These are phyloP conservation scores for Chloebia gouldiae DNA, from an alignment of 2,113 vertebrate species.

Conservation along the genomic window DNA sequence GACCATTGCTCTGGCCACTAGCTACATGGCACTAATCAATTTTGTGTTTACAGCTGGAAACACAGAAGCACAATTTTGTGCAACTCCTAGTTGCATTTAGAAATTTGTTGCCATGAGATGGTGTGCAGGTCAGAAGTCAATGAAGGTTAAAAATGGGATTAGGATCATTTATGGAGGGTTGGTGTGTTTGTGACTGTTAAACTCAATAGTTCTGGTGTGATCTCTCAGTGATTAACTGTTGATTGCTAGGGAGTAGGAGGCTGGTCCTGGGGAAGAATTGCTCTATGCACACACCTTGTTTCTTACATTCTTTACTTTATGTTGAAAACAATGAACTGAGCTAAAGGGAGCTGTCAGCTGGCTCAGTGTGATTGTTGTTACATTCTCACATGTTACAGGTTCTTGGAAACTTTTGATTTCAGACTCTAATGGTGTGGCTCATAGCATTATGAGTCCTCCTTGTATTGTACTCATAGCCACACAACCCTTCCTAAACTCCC, in stretches of 20 bases:
- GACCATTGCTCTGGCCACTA: background rate
- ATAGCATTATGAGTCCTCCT: background rate
- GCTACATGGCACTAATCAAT: background rate
- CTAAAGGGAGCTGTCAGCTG: slow-evolving; percentile 2
- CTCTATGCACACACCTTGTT: background rate
- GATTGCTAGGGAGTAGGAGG: background rate
- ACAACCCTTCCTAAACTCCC: background rate
- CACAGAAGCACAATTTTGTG: background rate
- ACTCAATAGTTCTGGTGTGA: background rate
- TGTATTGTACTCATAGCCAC: background rate
- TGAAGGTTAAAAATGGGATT: background rate
- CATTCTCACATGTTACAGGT: background rate
- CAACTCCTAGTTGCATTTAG: background rate
- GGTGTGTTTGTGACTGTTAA: background rate
- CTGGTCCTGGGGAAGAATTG: background rate
- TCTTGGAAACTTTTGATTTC: slow-evolving; percentile 7
- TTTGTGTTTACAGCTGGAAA: background rate
- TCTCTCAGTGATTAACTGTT: background rate
- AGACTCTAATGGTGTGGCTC: background rate
- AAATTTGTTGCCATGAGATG: background rate
- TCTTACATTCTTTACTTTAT: background rate
- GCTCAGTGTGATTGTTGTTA: background rate
- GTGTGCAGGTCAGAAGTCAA: background rate
- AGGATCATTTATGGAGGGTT: background rate
- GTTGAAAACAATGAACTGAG: background rate